Evolutionary conservation across 2,113 vertebrate genomes (phyloP).

Genomic region (Puffinus mauretanicus): DNA sequence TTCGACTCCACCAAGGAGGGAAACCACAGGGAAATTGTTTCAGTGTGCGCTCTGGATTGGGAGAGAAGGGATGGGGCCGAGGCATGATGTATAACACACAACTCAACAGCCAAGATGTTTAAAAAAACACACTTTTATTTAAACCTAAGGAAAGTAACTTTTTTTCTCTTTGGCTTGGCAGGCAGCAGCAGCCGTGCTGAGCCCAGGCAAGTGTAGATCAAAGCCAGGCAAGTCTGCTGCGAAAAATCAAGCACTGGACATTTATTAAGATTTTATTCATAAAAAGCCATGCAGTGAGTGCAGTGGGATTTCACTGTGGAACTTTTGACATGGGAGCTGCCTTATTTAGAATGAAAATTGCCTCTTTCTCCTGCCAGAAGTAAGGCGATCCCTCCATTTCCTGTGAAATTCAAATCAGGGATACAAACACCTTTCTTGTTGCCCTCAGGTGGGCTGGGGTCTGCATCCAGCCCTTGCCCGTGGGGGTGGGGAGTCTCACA

Average conservation of each 20-base stretch:
- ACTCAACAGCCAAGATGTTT: slow-evolving; percentile 21
- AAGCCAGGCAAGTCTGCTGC: slow-evolving; percentile 47
- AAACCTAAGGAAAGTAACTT: slow-evolving; percentile 11
- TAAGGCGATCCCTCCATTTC: slow-evolving; percentile 43
- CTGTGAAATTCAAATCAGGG: slow-evolving; percentile 27
- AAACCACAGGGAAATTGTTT: slow-evolving; percentile 74
- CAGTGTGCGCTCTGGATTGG: slow-evolving; percentile 52
- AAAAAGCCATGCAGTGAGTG: slow-evolving; percentile 9
- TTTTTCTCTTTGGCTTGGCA: slow-evolving; percentile 49
- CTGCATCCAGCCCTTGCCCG: background rate
- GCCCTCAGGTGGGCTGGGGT: slow-evolving; percentile 9
- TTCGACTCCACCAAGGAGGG: slow-evolving; percentile 69
- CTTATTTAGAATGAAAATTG: slow-evolving; percentile 42
- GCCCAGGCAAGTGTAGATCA: slow-evolving; percentile 51
- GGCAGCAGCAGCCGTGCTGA: background rate
- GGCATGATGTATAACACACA: slow-evolving; percentile 44
- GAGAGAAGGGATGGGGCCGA: slow-evolving; percentile 45
- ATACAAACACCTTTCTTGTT: background rate
- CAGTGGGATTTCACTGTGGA: slow-evolving; percentile 50
- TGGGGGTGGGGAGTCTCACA: background rate
- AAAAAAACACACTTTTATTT: background rate
- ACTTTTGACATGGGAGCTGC: slow-evolving; percentile 44
- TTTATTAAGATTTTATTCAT: slow-evolving; percentile 62
- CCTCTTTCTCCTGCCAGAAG: slow-evolving; percentile 24
- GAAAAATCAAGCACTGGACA: slow-evolving; percentile 25